A percentile compares a stretch with the other conserved stretches of the same genome.
Evolutionary conservation across 1,140 invertebrate genomes (phyloP).

Genomic region (honey bee (Apis mellifera)): Amel_HAv3.1 CM009934.2:8676001-8676500

Average conservation of each 20-base stretch:
- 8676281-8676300: conserved; percentile 43
- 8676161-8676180: conserved; percentile 78
- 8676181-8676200: conserved; percentile 71
- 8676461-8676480: no score
- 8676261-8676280: conserved; percentile 64
- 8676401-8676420: background rate
- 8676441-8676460: background rate
- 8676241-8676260: conserved; percentile 67
- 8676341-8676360: conserved; percentile 27
- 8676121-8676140: conserved; percentile 77
- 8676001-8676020: conserved; percentile 5
- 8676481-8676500: no score
- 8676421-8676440: conserved; percentile 21
- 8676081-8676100: conserved; percentile 75
- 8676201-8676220: conserved; percentile 63
- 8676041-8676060: conserved; percentile 59
- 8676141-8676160: conserved; percentile 81
- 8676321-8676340: background rate
- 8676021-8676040: conserved; percentile 41
- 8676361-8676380: conserved; percentile 1
- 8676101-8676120: conserved; percentile 67
- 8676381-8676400: background rate
- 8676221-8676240: conserved; percentile 73
- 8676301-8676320: conserved; percentile 24
- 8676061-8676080: conserved; percentile 60